phyloP scores from a whole-genome alignment of 2,113 vertebrate species.

The Prietella phreatophila region DNA sequence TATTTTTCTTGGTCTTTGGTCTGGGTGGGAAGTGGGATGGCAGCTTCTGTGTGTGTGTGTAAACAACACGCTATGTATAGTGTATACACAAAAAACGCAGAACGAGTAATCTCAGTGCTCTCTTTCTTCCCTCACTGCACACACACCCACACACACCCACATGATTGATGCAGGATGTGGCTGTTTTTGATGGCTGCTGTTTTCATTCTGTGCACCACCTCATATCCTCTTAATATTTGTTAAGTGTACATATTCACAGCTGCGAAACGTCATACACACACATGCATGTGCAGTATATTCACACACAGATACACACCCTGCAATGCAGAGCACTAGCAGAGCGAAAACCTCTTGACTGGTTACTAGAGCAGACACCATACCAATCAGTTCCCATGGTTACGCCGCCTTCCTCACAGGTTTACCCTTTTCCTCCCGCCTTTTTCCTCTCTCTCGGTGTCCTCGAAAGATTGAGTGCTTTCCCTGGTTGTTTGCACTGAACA shows the following conservation, averaged over 20 bases:
- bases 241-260: not conserved
- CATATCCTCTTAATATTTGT: not conserved
- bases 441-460: constrained; percentile 32
- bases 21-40: not conserved
- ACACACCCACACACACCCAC: constrained; percentile 7
- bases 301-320: not conserved
- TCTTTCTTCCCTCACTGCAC: not conserved
- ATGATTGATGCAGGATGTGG: constrained; percentile 36
- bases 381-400: constrained; percentile 70
- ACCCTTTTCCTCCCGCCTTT: not conserved
- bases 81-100: not conserved
- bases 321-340: constrained; percentile 38
- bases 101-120: not conserved
- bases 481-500: not conserved
- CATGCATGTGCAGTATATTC: not conserved
- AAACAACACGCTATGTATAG: not conserved
- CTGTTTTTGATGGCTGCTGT: constrained; percentile 20
- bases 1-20: not conserved
- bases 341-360: constrained; percentile 27
- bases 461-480: constrained; percentile 13
- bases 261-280: not conserved
- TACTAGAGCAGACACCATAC: constrained; percentile 53
- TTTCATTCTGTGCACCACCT: constrained; percentile 24
- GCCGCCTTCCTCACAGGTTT: constrained; percentile 6
- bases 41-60: not conserved